A percentile compares a stretch with the other conserved stretches of the same genome.
phyloP scores from a whole-genome alignment of 2,797 vertebrate genomes.

The Erpetoichthys calabaricus region DNA sequence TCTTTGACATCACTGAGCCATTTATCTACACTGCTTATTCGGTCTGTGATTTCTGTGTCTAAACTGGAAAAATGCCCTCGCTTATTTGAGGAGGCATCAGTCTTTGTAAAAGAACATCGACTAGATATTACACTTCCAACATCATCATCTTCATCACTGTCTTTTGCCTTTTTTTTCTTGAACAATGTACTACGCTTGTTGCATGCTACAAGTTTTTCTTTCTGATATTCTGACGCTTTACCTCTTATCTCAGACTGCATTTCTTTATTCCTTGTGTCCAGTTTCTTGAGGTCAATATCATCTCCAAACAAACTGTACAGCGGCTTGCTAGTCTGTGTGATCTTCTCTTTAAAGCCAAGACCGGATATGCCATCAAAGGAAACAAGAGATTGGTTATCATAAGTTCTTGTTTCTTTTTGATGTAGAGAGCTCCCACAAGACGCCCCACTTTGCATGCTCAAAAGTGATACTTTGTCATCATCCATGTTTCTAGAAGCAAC shows the following conservation, averaged over 20 bases:
- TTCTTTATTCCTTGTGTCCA: constrained; percentile 71
- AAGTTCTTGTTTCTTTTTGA: constrained; percentile 20
- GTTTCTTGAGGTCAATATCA: constrained; percentile 67
- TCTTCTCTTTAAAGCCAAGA: constrained; percentile 38
- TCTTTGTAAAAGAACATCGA: constrained; percentile 4
- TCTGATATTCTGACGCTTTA: constrained; percentile 72
- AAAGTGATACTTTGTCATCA: constrained; percentile 59
- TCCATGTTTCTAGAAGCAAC: constrained; percentile 33
- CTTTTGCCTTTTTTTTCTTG: constrained; percentile 79
- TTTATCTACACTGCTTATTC: constrained; percentile 49
- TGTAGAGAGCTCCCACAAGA: constrained; percentile 35
- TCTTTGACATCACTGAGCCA: constrained; percentile 71
- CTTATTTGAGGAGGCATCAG: constrained; percentile 26
- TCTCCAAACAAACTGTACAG: constrained; percentile 84
- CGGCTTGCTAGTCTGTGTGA: constrained; percentile 72
- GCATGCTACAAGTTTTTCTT: constrained; percentile 78
- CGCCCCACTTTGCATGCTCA: constrained; percentile 48
- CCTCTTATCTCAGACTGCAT: constrained; percentile 69
- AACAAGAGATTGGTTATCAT: constrained; percentile 44
- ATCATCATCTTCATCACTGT: constrained; percentile 40
- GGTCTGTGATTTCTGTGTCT: constrained; percentile 31
- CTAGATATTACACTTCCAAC: constrained; percentile 18
- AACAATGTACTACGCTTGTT: constrained; percentile 84
- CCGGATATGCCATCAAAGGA: constrained; percentile 21
- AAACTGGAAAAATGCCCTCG: constrained; percentile 34